These are phyloP conservation scores for Diabrotica undecimpunctata DNA, from an alignment of 1,140 invertebrate species.

Conservation along the genomic window DNA sequence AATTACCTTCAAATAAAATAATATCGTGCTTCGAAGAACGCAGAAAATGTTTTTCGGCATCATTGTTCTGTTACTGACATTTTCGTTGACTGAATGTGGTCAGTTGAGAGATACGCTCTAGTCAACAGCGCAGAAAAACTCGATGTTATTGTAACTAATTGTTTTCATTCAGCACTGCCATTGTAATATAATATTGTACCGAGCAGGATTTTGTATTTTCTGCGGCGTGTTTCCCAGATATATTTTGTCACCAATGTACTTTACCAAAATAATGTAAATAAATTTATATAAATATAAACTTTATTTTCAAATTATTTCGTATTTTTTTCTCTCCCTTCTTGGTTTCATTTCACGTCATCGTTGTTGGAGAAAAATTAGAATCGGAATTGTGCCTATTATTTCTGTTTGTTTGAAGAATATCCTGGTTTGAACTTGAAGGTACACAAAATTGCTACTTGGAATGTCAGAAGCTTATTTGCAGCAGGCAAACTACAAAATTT, in stretches of 20 bases:
- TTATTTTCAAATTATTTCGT: conserved; percentile 2
- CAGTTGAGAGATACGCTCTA: not conserved
- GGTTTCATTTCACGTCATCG: too few relatives aligned
- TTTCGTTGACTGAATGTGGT: not conserved
- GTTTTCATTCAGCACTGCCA: conserved; percentile 37
- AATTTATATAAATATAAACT: conserved; percentile 6
- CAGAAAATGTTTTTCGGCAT: too few relatives aligned
- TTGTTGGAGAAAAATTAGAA: too few relatives aligned
- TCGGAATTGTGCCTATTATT: too few relatives aligned
- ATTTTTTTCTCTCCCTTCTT: not conserved
- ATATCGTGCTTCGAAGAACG: too few relatives aligned
- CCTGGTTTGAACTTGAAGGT: too few relatives aligned
- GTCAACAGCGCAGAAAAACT: conserved; percentile 5
- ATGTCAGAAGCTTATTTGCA: too few relatives aligned
- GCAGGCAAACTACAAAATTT: too few relatives aligned
- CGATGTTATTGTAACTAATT: not conserved
- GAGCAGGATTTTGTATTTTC: conserved; percentile 4
- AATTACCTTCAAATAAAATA: not conserved
- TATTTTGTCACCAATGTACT: not conserved
- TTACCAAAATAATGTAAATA: conserved; percentile 6
- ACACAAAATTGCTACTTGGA: too few relatives aligned
- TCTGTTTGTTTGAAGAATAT: too few relatives aligned
- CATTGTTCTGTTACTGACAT: too few relatives aligned
- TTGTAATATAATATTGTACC: conserved; percentile 27
- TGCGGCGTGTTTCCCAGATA: not conserved